Evolutionary conservation across 2,113 vertebrate species (phyloP).

Genomic region (Pelmatolapia mariae): DNA sequence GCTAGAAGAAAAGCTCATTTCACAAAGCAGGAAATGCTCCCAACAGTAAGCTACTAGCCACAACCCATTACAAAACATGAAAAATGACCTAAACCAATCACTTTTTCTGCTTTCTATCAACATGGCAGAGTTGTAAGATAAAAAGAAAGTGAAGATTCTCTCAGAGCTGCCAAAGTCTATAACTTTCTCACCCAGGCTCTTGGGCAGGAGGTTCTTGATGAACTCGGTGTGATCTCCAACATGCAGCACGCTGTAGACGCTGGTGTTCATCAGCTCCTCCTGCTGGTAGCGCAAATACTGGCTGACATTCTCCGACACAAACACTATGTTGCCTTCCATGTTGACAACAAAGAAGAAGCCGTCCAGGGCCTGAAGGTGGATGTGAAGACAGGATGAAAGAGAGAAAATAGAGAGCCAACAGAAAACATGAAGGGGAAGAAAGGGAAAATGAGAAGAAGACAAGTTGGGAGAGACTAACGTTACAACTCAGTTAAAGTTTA

Average conservation of each 20-base stretch:
- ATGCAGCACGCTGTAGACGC: constrained; percentile 93
- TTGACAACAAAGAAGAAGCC: constrained; percentile 99
- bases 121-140: accelerated
- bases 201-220: constrained; percentile 96
- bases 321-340: constrained; percentile 93
- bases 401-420: background rate
- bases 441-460: background rate
- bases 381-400: background rate
- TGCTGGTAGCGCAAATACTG: constrained; percentile 96
- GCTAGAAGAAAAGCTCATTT: background rate
- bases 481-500: background rate
- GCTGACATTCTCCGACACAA: constrained; percentile 97
- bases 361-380: constrained; percentile 82
- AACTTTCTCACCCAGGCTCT: constrained; percentile 82
- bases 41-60: background rate
- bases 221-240: constrained; percentile 94
- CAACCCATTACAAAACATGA: background rate
- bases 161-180: background rate
- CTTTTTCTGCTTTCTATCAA: background rate
- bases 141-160: background rate
- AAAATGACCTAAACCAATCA: background rate
- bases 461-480: background rate
- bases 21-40: background rate
- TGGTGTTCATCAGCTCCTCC: constrained; percentile 98
- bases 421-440: background rate